A percentile compares a stretch with the other conserved stretches of the same genome.
These are phyloP conservation scores for Arbacia lixula DNA, from an alignment of 53 echinoderm and acorn worm genomes.

Conservation along the genomic window DNA sequence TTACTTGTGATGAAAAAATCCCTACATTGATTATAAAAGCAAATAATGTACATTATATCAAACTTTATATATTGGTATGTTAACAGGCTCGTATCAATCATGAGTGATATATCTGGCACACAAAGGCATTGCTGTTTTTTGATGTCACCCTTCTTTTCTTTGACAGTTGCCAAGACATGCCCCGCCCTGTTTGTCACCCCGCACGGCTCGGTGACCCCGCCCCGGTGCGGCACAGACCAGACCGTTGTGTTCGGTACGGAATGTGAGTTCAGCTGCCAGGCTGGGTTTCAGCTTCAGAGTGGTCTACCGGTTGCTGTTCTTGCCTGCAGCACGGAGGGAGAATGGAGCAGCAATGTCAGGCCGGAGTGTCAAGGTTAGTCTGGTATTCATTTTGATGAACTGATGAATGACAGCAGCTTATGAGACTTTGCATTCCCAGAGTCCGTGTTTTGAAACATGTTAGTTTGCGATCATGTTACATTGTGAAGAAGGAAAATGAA, in stretches of 20 bases:
- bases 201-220: slow-evolving; percentile 20
- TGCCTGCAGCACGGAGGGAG: slow-evolving; percentile 65
- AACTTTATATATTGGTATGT: too few species aligned
- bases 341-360: slow-evolving; percentile 39
- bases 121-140: too few species aligned
- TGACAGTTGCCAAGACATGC: slow-evolving; percentile 34
- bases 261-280: slow-evolving; percentile 72
- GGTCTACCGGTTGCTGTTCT: slow-evolving; percentile 43
- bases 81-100: too few species aligned
- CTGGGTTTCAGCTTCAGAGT: slow-evolving; percentile 70
- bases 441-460: background rate
- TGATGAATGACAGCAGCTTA: too few species aligned
- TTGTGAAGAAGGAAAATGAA: too few species aligned
- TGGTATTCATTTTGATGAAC: too few species aligned
- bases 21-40: too few species aligned
- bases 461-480: too few species aligned
- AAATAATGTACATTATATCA: too few species aligned
- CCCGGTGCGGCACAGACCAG: slow-evolving; percentile 3
- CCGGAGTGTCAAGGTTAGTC: slow-evolving; percentile 15
- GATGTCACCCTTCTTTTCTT: background rate
- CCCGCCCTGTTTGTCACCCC: background rate
- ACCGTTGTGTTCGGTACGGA: slow-evolving; percentile 58
- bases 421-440: background rate
- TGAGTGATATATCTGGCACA: too few species aligned
- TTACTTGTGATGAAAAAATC: too few species aligned